Evolutionary conservation across 2,888 invertebrate species (phyloP), one percentile per base, ranked within the genome.

Genomic region (Perdita meconis): DNA sequence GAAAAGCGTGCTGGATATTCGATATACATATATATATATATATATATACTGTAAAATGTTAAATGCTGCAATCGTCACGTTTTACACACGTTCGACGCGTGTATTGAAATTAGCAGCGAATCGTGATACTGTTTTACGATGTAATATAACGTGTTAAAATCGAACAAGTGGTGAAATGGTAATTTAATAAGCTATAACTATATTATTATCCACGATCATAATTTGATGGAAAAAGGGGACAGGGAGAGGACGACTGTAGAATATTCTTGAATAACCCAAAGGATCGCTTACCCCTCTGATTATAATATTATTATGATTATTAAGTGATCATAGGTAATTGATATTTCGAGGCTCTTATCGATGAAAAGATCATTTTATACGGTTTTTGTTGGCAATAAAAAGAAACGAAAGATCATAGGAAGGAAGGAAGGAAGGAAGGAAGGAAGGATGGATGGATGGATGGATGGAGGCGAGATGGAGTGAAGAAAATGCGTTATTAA

Each of bases 301-400:
- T 68, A 59, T 80, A 82, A 86, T 81, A 83, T 87, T 87, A 84
- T 87, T 88, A 82, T 81, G 74, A 84, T 88, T 85, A 80, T 87
- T 82, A 83, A 73, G 78, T 83, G 78, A 86, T 87, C 81, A 79
- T 88, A 86, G 78, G 47, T 78, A 74, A 86, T 85, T 87, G 80
- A 85, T 84, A 84, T 86, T 86, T 84, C 64, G 77, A 87, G 74
- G 66, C 84, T 80, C 87, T 87, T 86, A 82, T 80, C 57, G 81
- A 85, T 87, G 82, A 86, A 83, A 82, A 73, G 30, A 80, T 72
- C 73, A 80, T 83, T 84, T 85, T 80, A 71, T 75, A 78, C 65
- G 19, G 38, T 78, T 80, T 74, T 72, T 78, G 80, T 85, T 86
- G 72, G 63, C 65, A 67, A 68, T 72, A 51, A 59, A 55, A 44